Evolutionary conservation across 2,797 vertebrate species (phyloP).

Genomic region (Iguana delicatissima): DNA sequence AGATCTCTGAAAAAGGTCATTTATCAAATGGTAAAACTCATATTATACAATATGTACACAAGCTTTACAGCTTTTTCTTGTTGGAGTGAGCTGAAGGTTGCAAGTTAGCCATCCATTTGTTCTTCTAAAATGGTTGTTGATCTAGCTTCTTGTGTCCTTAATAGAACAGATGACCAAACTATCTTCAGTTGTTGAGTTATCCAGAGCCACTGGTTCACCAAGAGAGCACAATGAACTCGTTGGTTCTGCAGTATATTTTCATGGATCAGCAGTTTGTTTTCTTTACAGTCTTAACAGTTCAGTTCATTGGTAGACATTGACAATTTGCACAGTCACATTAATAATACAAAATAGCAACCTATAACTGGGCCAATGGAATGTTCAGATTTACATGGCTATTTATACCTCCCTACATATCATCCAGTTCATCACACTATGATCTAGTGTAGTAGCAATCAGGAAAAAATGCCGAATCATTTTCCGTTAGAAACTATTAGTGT

Average conservation of each 20-base stretch:
- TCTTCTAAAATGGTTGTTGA: slow-evolving; percentile 63
- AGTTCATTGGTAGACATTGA: slow-evolving; percentile 49
- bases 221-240: slow-evolving; percentile 49
- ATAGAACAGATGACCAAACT: slow-evolving; percentile 53
- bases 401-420: slow-evolving; percentile 56
- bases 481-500: slow-evolving; percentile 40
- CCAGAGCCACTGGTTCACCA: slow-evolving; percentile 59
- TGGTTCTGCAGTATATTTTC: slow-evolving; percentile 61
- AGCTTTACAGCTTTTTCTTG: slow-evolving; percentile 73
- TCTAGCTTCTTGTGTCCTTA: slow-evolving; percentile 47
- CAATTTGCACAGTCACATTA: slow-evolving; percentile 48
- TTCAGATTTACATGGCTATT: slow-evolving; percentile 59
- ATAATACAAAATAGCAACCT: slow-evolving; percentile 44
- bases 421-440: slow-evolving; percentile 50
- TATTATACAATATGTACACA: slow-evolving; percentile 80
- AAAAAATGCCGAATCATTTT: slow-evolving; percentile 51
- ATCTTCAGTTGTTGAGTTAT: slow-evolving; percentile 70
- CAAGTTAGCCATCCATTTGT: slow-evolving; percentile 60
- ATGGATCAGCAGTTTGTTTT: slow-evolving; percentile 50
- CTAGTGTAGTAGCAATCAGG: slow-evolving; percentile 45
- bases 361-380: slow-evolving; percentile 63
- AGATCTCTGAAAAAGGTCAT: slow-evolving; percentile 77
- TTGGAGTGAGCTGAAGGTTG: slow-evolving; percentile 68
- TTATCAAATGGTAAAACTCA: slow-evolving; percentile 79
- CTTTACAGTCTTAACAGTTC: slow-evolving; percentile 47